A percentile compares a stretch with the other conserved stretches of the same genome.
Evolutionary conservation across 2,888 invertebrate genomes (phyloP).

Genomic region (Emmelina monodactyla): DNA sequence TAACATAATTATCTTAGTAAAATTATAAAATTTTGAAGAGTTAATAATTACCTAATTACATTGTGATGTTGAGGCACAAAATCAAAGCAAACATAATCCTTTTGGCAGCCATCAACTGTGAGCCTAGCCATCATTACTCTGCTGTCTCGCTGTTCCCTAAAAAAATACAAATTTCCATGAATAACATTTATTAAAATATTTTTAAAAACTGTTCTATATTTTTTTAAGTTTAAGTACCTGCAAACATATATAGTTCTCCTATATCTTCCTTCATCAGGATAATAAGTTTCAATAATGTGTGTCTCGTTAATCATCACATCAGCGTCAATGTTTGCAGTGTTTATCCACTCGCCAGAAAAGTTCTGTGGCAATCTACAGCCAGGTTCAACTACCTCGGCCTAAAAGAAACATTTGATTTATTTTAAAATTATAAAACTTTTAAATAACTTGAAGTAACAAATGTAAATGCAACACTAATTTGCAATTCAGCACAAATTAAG

Average conservation of each 20-base stretch:
- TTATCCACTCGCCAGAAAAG: constrained; percentile 95
- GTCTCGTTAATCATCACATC: constrained; percentile 94
- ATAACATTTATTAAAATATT: neutral
- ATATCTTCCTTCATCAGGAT: constrained; percentile 90
- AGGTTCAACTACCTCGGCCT: constrained; percentile 88
- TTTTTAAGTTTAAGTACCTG: constrained; percentile 36
- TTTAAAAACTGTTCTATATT: neutral
- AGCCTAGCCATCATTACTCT: constrained; percentile 96
- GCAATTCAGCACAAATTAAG: too few species aligned
- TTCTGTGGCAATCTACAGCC: constrained; percentile 93
- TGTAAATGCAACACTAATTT: too few species aligned
- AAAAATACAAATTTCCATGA: too few species aligned
- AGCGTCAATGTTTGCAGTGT: constrained; percentile 96
- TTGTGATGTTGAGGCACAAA: constrained; percentile 96
- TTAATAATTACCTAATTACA: constrained; percentile 72
- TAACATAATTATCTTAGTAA: neutral
- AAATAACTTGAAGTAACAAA: too few species aligned
- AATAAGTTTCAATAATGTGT: constrained; percentile 94
- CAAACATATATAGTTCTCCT: constrained; percentile 93
- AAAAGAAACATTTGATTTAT: too few species aligned
- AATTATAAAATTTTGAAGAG: neutral
- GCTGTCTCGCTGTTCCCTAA: constrained; percentile 84
- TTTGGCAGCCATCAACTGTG: constrained; percentile 96
- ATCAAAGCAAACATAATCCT: constrained; percentile 97
- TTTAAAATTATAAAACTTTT: too few species aligned